Conservation (phyloP, 2,113 vertebrate genomes). For the Furnarius figulus region DNA sequence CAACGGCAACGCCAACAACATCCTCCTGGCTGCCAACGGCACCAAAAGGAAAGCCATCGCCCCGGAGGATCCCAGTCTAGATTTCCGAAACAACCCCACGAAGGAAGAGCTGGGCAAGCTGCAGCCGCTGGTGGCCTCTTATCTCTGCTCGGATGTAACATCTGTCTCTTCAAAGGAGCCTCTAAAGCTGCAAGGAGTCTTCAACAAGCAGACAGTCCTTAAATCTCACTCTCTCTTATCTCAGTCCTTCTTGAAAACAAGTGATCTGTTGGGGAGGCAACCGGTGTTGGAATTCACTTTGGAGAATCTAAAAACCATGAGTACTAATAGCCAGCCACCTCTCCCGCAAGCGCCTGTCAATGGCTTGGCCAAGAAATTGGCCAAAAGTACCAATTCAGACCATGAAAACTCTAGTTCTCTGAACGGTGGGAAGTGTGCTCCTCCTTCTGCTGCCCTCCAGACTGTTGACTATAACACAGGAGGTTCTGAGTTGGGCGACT, state of each 20-base stretch:
- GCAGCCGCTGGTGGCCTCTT: slow-evolving; percentile 92
- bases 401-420: slow-evolving; percentile 82
- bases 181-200: slow-evolving; percentile 93
- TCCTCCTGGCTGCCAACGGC: slow-evolving; percentile 90
- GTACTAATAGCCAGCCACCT: slow-evolving; percentile 82
- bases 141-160: slow-evolving; percentile 94
- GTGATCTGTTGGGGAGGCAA: slow-evolving; percentile 85
- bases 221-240: slow-evolving; percentile 90
- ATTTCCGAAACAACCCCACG: slow-evolving; percentile 81
- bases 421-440: slow-evolving; percentile 83
- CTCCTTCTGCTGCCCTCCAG: slow-evolving; percentile 62
- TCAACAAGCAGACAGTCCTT: slow-evolving; percentile 93
- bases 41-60: slow-evolving; percentile 86
- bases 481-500: slow-evolving; percentile 76
- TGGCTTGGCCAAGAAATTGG: slow-evolving; percentile 92
- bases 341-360: slow-evolving; percentile 85
- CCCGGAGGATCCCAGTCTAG: slow-evolving; percentile 84
- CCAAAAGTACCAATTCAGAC: slow-evolving; percentile 81
- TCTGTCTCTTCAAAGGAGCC: slow-evolving; percentile 92
- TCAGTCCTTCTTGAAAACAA: slow-evolving; percentile 84
- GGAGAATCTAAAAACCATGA: slow-evolving; percentile 92
- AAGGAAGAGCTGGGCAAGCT: slow-evolving; percentile 90
- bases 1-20: slow-evolving; percentile 92
- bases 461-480: slow-evolving; percentile 67
- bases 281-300: slow-evolving; percentile 92